Evolutionary conservation across 2,888 invertebrate species (phyloP).

Genomic region (Tolmerus cingulatus): DNA sequence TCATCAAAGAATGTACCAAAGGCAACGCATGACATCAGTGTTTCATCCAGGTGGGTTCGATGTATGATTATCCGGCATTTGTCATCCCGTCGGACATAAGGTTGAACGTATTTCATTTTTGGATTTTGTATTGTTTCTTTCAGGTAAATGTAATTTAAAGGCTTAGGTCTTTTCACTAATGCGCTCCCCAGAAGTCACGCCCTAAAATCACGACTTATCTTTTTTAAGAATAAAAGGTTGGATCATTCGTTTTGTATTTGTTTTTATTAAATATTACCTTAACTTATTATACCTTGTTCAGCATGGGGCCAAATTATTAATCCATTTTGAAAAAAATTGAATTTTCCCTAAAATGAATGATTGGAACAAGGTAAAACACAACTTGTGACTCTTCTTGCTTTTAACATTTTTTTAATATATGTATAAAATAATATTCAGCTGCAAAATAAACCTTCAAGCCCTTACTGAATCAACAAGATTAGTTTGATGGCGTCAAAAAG

Average conservation of each 20-base stretch:
- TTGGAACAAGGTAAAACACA: too few species aligned
- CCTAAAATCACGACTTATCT: neutral
- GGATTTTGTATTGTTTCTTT: neutral
- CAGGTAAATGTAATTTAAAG: neutral
- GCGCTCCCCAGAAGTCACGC: neutral
- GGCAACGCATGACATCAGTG: neutral
- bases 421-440: too few species aligned
- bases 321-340: too few species aligned
- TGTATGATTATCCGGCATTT: neutral
- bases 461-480: too few species aligned
- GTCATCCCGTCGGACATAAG: neutral
- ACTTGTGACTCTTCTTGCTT: too few species aligned
- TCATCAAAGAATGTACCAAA: neutral
- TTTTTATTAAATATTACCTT: neutral
- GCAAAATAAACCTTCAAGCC: too few species aligned
- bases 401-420: too few species aligned
- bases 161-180: neutral
- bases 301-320: too few species aligned
- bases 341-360: too few species aligned
- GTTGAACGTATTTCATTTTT: neutral
- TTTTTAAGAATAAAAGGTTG: neutral
- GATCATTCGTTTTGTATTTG: neutral
- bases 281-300: neutral
- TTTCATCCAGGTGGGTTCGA: neutral
- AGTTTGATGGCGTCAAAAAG: too few species aligned